Percentiles rank a stretch among this genome's conserved stretches.
These are phyloP conservation scores for Frankliniella intonsa DNA, from an alignment of 2,888 invertebrate species.

Conservation along the genomic window DNA sequence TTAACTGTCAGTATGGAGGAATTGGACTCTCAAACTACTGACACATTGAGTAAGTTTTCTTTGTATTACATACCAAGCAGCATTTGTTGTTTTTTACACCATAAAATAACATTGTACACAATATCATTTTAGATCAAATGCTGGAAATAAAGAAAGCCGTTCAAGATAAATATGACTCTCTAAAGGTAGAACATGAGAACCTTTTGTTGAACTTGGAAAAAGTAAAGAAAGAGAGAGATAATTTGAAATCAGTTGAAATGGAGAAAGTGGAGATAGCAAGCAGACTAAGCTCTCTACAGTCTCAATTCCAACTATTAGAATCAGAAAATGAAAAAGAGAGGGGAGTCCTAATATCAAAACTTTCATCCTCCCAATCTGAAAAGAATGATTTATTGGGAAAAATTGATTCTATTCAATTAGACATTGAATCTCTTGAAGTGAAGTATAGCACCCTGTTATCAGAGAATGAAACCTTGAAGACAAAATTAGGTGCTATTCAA, in stretches of 20 bases:
- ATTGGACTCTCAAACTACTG: neutral
- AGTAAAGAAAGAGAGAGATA: conserved; percentile 49
- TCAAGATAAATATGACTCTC: conserved; percentile 52
- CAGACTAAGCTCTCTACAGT: neutral
- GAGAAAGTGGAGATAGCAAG: conserved; percentile 40
- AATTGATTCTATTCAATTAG: neutral
- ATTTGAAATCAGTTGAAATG: conserved; percentile 46
- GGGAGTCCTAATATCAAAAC: neutral
- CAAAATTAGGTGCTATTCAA: neutral
- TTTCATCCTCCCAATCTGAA: conserved; percentile 39
- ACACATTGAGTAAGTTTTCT: neutral
- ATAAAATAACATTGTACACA: neutral
- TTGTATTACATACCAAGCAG: neutral
- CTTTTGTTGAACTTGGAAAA: conserved; percentile 45
- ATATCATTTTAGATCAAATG: conserved; percentile 43
- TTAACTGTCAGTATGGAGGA: neutral
- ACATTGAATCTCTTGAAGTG: neutral
- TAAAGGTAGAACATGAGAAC: conserved; percentile 53
- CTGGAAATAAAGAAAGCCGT: conserved; percentile 47
- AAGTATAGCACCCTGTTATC: neutral
- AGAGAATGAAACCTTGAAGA: neutral
- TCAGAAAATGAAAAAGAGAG: neutral
- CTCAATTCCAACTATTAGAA: neutral
- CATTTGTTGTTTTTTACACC: neutral
- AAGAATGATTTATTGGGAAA: neutral